Evolutionary conservation across 2,113 vertebrate genomes (phyloP).

Genomic region (Naja naja): DNA sequence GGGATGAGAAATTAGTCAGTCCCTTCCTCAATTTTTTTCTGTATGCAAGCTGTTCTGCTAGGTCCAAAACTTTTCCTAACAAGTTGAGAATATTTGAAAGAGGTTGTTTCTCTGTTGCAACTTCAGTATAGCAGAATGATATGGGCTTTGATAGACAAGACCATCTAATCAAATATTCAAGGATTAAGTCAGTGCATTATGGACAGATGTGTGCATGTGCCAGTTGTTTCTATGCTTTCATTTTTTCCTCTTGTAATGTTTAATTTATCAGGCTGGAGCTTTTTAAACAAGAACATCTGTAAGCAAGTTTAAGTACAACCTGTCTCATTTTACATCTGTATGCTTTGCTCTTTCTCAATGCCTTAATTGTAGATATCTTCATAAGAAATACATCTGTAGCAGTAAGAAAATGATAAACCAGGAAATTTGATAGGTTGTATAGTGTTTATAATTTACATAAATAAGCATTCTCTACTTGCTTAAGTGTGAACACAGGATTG

Average conservation of each 20-base stretch:
- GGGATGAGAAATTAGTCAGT: background rate
- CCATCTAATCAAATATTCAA: slow-evolving; percentile 71
- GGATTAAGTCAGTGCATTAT: slow-evolving; percentile 67
- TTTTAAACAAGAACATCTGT: slow-evolving; percentile 73
- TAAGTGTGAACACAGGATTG: slow-evolving; percentile 34
- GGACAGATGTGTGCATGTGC: slow-evolving; percentile 66
- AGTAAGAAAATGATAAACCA: slow-evolving; percentile 27
- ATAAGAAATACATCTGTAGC: slow-evolving; percentile 62
- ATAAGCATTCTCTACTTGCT: slow-evolving; percentile 56
- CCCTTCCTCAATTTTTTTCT: background rate
- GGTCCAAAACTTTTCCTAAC: background rate
- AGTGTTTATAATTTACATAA: slow-evolving; percentile 53
- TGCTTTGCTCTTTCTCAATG: slow-evolving; percentile 58
- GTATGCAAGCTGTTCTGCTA: background rate
- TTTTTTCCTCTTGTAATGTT: slow-evolving; percentile 67
- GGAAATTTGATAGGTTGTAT: slow-evolving; percentile 46
- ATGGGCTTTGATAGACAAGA: slow-evolving; percentile 53
- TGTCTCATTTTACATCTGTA: slow-evolving; percentile 60
- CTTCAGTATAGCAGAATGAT: slow-evolving; percentile 33
- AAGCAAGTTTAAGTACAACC: slow-evolving; percentile 73
- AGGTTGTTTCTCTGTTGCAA: slow-evolving; percentile 37
- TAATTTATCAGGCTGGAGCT: slow-evolving; percentile 75
- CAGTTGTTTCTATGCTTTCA: slow-evolving; percentile 66
- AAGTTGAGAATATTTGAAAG: slow-evolving; percentile 34
- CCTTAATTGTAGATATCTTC: slow-evolving; percentile 70